Evolutionary conservation across 2,888 invertebrate species (phyloP).

Genomic region (Metallyticus violacea): DNA sequence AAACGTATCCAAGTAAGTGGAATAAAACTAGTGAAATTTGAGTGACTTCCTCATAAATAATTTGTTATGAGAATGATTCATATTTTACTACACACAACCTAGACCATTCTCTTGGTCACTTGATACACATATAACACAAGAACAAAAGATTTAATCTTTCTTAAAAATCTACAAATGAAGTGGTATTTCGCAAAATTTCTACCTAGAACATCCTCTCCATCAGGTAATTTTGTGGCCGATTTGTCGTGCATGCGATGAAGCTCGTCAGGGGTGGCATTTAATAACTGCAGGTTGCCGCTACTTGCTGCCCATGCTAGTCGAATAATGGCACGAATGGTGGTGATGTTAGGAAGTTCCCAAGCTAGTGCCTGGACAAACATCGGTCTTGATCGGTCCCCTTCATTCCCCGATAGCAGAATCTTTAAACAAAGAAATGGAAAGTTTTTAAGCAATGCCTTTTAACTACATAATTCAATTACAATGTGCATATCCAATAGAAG

Average conservation of each 20-base stretch:
- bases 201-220: conserved; percentile 65
- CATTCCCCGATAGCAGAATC: conserved; percentile 51
- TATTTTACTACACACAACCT: too few relatives aligned
- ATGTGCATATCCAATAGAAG: too few relatives aligned
- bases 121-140: too few relatives aligned
- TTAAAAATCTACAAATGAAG: not conserved
- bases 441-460: not conserved
- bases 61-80: too few relatives aligned
- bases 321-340: conserved; percentile 70
- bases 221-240: conserved; percentile 53
- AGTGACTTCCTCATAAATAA: too few relatives aligned
- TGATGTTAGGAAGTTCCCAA: conserved; percentile 69
- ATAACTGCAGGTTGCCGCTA: conserved; percentile 61
- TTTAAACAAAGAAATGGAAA: conserved; percentile 1
- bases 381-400: conserved; percentile 51
- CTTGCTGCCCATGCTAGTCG: conserved; percentile 78
- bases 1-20: too few relatives aligned
- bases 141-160: not conserved
- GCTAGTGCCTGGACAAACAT: conserved; percentile 58
- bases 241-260: conserved; percentile 64
- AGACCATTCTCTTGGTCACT: too few relatives aligned
- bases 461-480: too few relatives aligned
- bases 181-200: conserved; percentile 36
- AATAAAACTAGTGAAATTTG: too few relatives aligned
- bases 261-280: conserved; percentile 58